phyloP scores from a whole-genome alignment of 53 echinoderm and acorn worm species.

The Crossaster papposus region DNA sequence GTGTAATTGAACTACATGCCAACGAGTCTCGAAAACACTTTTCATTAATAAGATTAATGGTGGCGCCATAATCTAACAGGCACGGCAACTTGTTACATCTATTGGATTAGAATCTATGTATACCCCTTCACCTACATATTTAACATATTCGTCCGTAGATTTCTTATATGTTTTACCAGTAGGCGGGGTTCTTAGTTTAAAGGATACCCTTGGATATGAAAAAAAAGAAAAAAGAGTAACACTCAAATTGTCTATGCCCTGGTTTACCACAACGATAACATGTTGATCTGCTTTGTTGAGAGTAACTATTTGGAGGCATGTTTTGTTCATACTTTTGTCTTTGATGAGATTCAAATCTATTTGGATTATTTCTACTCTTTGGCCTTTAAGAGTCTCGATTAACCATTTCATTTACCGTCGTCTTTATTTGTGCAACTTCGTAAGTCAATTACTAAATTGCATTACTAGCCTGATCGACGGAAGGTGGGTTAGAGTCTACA shows the following conservation, averaged over 20 bases:
- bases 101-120: background rate
- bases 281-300: background rate
- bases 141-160: background rate
- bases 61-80: conserved; percentile 18
- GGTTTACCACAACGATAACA: conserved; percentile 32
- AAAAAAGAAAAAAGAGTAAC: conserved; percentile 20
- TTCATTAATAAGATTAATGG: conserved; percentile 20
- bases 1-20: background rate
- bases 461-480: background rate
- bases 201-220: conserved; percentile 29
- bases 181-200: conserved; percentile 22
- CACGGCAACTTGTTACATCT: conserved; percentile 17
- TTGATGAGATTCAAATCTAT: background rate
- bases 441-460: background rate
- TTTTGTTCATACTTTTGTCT: conserved; percentile 1
- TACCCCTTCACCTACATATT: conserved; percentile 16
- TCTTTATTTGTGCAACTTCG: conserved; percentile 24
- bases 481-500: background rate
- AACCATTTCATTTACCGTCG: background rate
- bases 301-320: background rate
- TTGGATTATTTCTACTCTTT: background rate
- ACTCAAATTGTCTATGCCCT: conserved; percentile 32
- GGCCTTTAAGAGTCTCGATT: background rate
- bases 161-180: background rate
- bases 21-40: conserved; percentile 8